Evolutionary conservation across 2,888 invertebrate species (phyloP).

Genomic region (Anoplius nigerrimus): DNA sequence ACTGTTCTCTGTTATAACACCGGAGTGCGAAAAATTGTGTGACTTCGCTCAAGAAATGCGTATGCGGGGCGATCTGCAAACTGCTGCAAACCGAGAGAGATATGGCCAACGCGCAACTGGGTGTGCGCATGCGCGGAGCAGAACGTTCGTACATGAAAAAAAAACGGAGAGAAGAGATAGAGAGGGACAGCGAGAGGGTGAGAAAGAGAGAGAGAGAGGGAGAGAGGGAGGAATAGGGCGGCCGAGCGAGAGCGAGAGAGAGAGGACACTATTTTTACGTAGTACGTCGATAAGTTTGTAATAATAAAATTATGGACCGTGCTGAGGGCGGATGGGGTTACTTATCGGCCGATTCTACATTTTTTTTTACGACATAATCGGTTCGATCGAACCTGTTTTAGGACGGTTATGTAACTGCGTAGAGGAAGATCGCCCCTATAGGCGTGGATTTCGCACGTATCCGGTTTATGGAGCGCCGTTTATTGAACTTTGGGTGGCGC

Average conservation of each 20-base stretch:
- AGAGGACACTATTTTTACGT: conserved; percentile 23
- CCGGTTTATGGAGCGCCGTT: conserved; percentile 23
- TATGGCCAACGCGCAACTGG: conserved; percentile 34
- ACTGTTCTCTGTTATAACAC: conserved; percentile 56
- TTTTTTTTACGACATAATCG: not conserved
- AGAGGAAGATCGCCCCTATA: conserved; percentile 38
- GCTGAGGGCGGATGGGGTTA: no score
- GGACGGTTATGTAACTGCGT: conserved; percentile 48
- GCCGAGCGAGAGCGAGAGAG: conserved; percentile 36
- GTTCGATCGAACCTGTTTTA: conserved; percentile 22
- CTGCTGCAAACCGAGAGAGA: conserved; percentile 18
- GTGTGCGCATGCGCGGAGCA: conserved; percentile 50
- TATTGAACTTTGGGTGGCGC: conserved; percentile 32
- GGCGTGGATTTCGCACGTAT: conserved; percentile 45
- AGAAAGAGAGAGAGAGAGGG: no score
- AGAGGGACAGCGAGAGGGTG: no score
- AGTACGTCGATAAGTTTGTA: not conserved
- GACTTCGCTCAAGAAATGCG: conserved; percentile 52
- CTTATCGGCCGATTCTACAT: no score
- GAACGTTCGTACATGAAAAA: conserved; percentile 7
- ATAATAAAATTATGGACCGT: not conserved
- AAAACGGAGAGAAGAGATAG: not conserved
- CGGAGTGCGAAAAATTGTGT: conserved; percentile 56
- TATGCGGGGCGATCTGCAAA: conserved; percentile 50
- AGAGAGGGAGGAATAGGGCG: not conserved